Evolutionary conservation across 2,888 invertebrate genomes (phyloP).

Genomic region (Phragmatobia fuliginosa): DNA sequence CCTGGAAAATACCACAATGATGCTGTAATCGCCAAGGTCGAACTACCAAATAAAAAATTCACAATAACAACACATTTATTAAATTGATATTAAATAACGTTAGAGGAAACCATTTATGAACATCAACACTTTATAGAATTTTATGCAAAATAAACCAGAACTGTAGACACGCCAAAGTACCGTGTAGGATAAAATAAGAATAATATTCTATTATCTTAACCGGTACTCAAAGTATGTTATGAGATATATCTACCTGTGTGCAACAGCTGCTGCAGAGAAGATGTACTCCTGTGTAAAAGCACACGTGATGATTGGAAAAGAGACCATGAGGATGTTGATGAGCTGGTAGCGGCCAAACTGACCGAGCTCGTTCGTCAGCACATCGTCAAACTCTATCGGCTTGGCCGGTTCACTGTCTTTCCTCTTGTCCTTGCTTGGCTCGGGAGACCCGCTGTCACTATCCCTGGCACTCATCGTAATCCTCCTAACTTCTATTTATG

Average conservation of each 20-base stretch:
- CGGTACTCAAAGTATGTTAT: not conserved
- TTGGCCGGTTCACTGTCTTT: conserved; percentile 32
- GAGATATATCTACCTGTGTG: conserved; percentile 90
- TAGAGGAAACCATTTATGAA: no score
- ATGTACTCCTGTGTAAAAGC: conserved; percentile 89
- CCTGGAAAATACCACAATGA: conserved; percentile 55
- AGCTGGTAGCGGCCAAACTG: conserved; percentile 89
- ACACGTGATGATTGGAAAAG: conserved; percentile 88
- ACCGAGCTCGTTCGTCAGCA: conserved; percentile 85
- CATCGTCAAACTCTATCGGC: conserved; percentile 78
- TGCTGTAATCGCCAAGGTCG: not conserved
- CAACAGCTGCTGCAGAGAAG: conserved; percentile 89
- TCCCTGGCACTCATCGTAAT: conserved; percentile 8
- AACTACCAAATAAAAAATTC: no score
- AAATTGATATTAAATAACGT: no score
- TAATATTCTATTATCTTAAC: not conserved
- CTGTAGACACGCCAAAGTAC: no score
- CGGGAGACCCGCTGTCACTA: not conserved
- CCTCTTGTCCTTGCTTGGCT: not conserved
- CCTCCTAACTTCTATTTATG: conserved; percentile 1
- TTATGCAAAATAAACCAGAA: no score
- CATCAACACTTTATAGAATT: no score
- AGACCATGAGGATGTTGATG: conserved; percentile 86
- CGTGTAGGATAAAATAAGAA: no score
- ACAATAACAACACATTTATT: no score